These are phyloP conservation scores for Puma concolor DNA, from an alignment of 2,113 vertebrate genomes.

Conservation along the genomic window DNA sequence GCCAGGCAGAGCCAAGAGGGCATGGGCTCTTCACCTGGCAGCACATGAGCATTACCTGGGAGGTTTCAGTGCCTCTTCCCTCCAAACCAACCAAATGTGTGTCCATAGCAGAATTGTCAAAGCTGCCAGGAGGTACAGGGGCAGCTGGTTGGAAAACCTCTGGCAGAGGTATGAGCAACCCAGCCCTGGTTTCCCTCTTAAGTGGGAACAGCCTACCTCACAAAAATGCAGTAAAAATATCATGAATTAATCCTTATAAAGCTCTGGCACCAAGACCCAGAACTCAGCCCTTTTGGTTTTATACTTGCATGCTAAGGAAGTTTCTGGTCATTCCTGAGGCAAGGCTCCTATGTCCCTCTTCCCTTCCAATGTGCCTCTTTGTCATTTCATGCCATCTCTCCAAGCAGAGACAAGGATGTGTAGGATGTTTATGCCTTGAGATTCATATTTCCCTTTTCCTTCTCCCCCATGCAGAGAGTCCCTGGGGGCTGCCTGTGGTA, in stretches of 20 bases:
- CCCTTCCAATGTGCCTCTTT: background rate
- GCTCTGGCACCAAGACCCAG: background rate
- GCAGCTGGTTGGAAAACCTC: background rate
- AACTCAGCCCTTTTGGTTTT: background rate
- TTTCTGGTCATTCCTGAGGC: background rate
- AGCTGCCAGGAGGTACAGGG: background rate
- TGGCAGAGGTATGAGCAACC: background rate
- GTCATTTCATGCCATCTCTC: background rate
- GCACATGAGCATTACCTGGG: background rate
- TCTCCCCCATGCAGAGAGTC: conserved; percentile 7
- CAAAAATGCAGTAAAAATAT: background rate
- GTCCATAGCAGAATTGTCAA: background rate
- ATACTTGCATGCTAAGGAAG: too few relatives aligned
- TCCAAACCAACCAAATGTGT: background rate
- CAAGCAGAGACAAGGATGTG: background rate
- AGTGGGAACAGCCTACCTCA: background rate
- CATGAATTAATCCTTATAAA: background rate
- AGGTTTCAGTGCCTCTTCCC: background rate
- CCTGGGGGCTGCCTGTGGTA: background rate
- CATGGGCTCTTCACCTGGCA: background rate
- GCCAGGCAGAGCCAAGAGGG: background rate
- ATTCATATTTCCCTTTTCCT: background rate
- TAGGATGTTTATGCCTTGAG: background rate
- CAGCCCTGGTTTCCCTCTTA: background rate
- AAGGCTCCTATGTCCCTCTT: background rate